Evolutionary conservation across 1,140 invertebrate species (phyloP).

Genomic region (Apis florea): DNA sequence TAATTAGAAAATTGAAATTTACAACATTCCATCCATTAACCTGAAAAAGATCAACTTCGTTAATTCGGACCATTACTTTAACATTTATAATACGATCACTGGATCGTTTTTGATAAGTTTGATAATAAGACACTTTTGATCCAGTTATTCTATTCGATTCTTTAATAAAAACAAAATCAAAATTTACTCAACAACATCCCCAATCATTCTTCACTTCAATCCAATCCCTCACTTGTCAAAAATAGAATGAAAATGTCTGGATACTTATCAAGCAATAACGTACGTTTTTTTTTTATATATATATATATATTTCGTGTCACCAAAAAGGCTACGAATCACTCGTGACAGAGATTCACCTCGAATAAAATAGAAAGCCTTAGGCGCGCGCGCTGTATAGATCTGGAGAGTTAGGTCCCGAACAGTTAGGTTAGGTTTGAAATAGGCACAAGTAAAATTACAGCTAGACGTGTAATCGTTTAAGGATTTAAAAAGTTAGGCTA

Average conservation of each 20-base stretch:
- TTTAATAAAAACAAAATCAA: no score
- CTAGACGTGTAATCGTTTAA: not conserved
- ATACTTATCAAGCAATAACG: not conserved
- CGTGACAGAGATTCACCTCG: not conserved
- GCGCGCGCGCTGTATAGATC: not conserved
- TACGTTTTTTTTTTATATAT: not conserved
- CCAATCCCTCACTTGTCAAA: no score
- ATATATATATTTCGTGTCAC: not conserved
- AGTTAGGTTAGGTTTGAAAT: not conserved
- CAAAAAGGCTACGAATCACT: conserved; percentile 14
- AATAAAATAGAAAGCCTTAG: not conserved
- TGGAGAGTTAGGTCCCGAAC: conserved; percentile 7
- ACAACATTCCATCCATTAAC: no score
- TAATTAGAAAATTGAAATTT: no score
- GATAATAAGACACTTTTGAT: no score
- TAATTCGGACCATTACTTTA: no score
- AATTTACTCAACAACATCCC: no score
- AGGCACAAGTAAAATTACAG: not conserved
- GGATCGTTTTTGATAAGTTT: no score
- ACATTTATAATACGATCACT: no score
- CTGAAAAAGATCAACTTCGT: no score
- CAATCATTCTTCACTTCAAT: no score
- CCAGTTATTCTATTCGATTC: no score
- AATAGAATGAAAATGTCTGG: not conserved
- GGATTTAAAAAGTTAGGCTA: not conserved